Evolutionary conservation across 2,888 invertebrate species (phyloP), one percentile per base, ranked within the genome.

Genomic region (Rotaria magnacalcarata): DNA sequence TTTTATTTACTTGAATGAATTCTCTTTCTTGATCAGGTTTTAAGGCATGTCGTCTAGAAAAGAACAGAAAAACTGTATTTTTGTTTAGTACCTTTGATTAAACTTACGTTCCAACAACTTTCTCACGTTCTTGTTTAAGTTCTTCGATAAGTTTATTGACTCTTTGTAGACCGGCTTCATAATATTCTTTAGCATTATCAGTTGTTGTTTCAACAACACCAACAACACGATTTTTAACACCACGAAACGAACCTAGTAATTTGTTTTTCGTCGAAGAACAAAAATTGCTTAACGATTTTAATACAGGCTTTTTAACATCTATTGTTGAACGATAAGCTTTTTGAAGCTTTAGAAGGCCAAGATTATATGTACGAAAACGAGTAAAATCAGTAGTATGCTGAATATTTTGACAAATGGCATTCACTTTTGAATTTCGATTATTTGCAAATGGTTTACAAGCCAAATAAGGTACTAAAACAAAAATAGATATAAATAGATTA

Each of bases 181-280:
- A 80, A 80, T 80, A 80, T 80, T 80, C 43, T 43, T 80, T 80
- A 21, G 75, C 75, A 80, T 80, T 80, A 19, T 80, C 75, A 43
- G 75, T 16, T 43, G 75, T 80, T 24, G 75, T 43, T 41, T 80
- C 75, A 21, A 47, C 41, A 43, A 47, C 75, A 80, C 27, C 75
- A 21, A 4, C 47, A 47, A 80, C 75, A 47, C 47, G 41, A 47
- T 11, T 47, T 47, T 80, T 80, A 21, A 80, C 75, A 41, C n/a
- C 75, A 41, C 47, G 43, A 8, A 80, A 43, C 5, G 43, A 41
- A 24, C 43, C 47, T 27, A 14, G 41, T 47, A 80, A 47, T 2
- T 24, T 2, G 7, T 27, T 11, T 80, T 80, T 80, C 21, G 7
- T 4, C 16, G 43, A 19, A 47, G 43, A 47, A 24, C 47, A 80